phyloP scores from a whole-genome alignment of 1,140 invertebrate species.

The Drosophila pruinosa region DNA sequence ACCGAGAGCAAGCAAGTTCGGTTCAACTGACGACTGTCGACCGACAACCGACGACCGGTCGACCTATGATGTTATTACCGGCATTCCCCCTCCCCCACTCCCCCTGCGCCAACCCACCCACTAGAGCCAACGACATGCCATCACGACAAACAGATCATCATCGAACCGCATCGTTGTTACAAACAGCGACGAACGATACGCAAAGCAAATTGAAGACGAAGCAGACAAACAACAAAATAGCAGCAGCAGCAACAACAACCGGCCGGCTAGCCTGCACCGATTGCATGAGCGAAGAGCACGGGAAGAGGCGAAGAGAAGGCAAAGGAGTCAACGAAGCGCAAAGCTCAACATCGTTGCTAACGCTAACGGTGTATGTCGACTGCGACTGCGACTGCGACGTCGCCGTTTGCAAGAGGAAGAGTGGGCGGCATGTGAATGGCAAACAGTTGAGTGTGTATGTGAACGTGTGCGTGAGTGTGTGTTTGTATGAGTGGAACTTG shows the following conservation, averaged over 20 bases:
- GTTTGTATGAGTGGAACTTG: conserved; percentile 14
- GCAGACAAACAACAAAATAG: conserved; percentile 35
- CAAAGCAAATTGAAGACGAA: conserved; percentile 39
- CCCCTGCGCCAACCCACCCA: not conserved
- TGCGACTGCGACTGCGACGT: conserved; percentile 4
- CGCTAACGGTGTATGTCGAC: conserved; percentile 14
- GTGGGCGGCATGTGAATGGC: conserved; percentile 19
- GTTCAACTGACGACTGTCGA: conserved; percentile 2
- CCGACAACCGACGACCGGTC: conserved; percentile 46
- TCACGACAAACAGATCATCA: conserved; percentile 34
- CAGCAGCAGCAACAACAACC: conserved; percentile 23
- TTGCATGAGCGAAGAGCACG: not conserved
- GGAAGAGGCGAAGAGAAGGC: not conserved
- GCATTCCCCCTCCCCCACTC: conserved; percentile 1
- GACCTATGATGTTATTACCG: conserved; percentile 75
- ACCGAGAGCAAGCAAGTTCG: conserved; percentile 16
- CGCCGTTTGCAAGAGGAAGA: not conserved
- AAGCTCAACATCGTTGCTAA: conserved; percentile 29
- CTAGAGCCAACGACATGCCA: not conserved
- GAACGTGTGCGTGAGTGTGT: conserved; percentile 9
- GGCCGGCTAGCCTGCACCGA: conserved; percentile 54
- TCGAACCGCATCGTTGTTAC: conserved; percentile 58
- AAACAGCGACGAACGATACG: conserved; percentile 14
- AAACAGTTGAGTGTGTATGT: not conserved
- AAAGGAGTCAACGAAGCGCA: conserved; percentile 37